These are phyloP conservation scores for Falco naumanni DNA, from an alignment of 2,797 vertebrate genomes.

Conservation along the genomic window DNA sequence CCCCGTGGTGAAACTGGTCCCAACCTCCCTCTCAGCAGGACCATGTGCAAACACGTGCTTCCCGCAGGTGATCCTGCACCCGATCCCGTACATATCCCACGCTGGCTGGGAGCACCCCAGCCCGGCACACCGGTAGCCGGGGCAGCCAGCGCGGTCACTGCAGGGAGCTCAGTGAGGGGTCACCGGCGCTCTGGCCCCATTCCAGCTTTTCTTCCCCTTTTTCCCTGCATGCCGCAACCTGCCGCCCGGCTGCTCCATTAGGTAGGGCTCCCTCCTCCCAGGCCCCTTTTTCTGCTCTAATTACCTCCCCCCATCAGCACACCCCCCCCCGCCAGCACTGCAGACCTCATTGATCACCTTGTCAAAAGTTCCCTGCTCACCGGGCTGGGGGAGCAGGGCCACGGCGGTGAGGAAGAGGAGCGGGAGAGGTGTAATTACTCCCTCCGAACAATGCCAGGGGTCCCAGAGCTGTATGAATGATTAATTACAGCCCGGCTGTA, in stretches of 20 bases:
- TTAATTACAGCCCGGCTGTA: constrained; percentile 24
- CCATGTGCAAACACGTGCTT: background rate
- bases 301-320: background rate
- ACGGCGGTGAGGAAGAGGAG: background rate
- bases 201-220: background rate
- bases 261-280: background rate
- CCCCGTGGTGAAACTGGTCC: accelerated
- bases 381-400: background rate
- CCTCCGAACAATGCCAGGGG: background rate
- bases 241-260: constrained; percentile 7
- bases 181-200: accelerated
- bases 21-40: background rate
- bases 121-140: background rate
- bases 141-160: accelerated
- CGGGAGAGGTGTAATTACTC: constrained; percentile 42
- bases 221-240: background rate
- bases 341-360: constrained; percentile 57
- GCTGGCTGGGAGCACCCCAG: background rate
- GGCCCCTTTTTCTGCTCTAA: constrained; percentile 60
- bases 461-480: constrained; percentile 64
- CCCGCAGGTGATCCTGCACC: background rate
- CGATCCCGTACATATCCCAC: background rate
- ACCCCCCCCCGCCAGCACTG: background rate
- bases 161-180: background rate
- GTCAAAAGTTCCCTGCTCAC: constrained; percentile 25